phyloP scores from a whole-genome alignment of 2,888 invertebrate species.

The Tubulanus polymorphus region DNA sequence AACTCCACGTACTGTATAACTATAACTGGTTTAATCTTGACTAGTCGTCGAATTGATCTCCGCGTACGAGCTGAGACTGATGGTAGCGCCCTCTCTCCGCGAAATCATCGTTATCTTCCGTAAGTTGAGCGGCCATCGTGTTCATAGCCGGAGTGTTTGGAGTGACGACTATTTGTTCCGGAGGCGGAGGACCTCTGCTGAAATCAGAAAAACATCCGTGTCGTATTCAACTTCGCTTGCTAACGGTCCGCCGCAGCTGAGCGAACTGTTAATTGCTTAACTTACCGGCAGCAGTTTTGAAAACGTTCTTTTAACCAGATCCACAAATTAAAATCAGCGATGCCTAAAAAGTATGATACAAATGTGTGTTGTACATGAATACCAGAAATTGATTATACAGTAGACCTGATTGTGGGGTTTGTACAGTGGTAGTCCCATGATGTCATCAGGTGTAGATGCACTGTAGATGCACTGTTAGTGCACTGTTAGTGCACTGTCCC shows the following conservation, averaged over 20 bases:
- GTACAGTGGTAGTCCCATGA: no score
- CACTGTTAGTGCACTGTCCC: no score
- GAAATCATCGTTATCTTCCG: conserved; percentile 94
- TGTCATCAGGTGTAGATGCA: no score
- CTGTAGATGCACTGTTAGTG: no score
- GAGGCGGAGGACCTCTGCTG: conserved; percentile 37
- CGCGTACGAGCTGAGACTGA: conserved; percentile 59
- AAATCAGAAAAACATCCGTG: conserved; percentile 5
- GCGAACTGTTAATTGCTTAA: conserved; percentile 6
- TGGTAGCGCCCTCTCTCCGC: conserved; percentile 87
- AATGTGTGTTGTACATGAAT: no score
- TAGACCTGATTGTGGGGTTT: no score
- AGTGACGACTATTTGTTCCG: conserved; percentile 52
- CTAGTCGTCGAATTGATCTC: conserved; percentile 51
- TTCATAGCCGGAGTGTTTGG: conserved; percentile 49
- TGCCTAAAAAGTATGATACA: conserved; percentile 54
- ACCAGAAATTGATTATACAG: no score
- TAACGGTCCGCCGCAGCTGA: not conserved
- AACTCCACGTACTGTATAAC: no score
- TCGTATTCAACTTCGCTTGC: not conserved
- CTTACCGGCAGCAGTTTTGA: conserved; percentile 43
- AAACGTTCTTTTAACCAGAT: conserved; percentile 47
- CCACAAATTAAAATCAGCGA: conserved; percentile 52
- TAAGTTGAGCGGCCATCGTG: conserved; percentile 81
- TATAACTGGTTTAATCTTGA: conserved; percentile 18